Conservation (phyloP, 1,140 invertebrate genomes). For the Choristoneura fumiferana region DNA sequence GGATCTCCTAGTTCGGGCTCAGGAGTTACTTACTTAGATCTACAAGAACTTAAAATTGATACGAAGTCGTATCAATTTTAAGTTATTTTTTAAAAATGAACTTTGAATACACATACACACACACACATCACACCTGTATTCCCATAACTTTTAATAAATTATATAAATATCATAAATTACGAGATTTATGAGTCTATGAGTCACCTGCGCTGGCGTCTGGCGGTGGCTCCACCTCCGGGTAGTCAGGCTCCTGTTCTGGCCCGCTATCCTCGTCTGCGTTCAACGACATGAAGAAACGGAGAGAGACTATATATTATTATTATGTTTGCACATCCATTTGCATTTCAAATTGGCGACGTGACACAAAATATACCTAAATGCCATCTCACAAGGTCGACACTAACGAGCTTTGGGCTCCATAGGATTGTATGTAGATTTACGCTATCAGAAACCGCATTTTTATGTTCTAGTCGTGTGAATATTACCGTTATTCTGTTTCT, state of each 20-base stretch:
- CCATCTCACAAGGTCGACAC: not conserved
- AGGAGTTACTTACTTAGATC: too few relatives aligned
- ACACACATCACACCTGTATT: too few relatives aligned
- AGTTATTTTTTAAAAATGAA: too few relatives aligned
- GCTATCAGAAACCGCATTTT: conserved; percentile 6
- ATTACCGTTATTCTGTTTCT: not conserved
- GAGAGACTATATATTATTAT: conserved; percentile 87
- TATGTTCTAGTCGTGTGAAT: not conserved
- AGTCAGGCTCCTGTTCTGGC: conserved; percentile 75
- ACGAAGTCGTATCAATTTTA: too few relatives aligned
- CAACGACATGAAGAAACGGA: conserved; percentile 89
- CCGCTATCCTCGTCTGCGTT: conserved; percentile 83
- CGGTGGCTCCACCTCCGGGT: conserved; percentile 66
- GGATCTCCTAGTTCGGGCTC: too few relatives aligned
- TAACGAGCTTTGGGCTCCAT: not conserved
- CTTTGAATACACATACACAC: too few relatives aligned
- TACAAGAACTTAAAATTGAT: too few relatives aligned
- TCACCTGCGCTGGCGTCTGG: conserved; percentile 60
- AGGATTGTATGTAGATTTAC: not conserved
- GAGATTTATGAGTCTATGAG: too few relatives aligned
- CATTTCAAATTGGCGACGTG: conserved; percentile 28
- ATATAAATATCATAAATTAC: too few relatives aligned
- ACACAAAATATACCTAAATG: not conserved
- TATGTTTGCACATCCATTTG: conserved; percentile 71
- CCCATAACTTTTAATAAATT: too few relatives aligned